Base-by-base conservation (phyloP, 2,113 vertebrate genomes). In the Geothlypis trichas region DNA sequence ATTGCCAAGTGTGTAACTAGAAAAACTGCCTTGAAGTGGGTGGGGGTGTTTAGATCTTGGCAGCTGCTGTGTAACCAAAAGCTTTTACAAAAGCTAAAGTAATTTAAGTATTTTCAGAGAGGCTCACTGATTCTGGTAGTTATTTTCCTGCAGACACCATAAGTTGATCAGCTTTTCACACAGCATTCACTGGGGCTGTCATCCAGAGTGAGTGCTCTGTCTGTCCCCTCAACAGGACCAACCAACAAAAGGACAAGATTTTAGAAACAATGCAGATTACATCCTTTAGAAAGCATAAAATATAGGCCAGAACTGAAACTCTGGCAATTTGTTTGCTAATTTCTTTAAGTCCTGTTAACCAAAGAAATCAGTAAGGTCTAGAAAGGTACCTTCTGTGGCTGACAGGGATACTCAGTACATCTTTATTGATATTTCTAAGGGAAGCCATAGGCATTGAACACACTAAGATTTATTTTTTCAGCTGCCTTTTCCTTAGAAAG, bases 71-170 rank as follows among this genome's bases (percentile, higher is more conserved):
- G 73, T 79, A 84, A 91, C 91, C 87, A 91, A 89, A 94, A 92
- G 42, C 77, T 94, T 89, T 96, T 75, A 94, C 73, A 89, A 84
- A 93, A 92, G 75, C 75, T 83, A 10, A 87, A 87, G 39, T 79
- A 93, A 55, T 87, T 95, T 78, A 73, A 87, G 72, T 41, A 59
- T 83, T 58, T 37, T 87, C 51, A 58, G 37, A 51, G 35, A 79
- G 19, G 30, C 42, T 89, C 4, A 4, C 65, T 91, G 78, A 78
- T 87, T 71, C 89, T 84, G 66, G 39, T 51, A 78, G 81, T 42
- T 67, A 51, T 51, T 78, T 62, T 93, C 90, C 61, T 87, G 68
- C 80, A 89, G 63, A 76, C 31, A 7, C 23, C 35, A 1, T 21
- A 46, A 67, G 69, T 12, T 52, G 37, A 68, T 83, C 72, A 68